phyloP scores from a whole-genome alignment of 35 echinoderm and acorn worm genomes.

The Heliocidaris erythrogramma region DNA sequence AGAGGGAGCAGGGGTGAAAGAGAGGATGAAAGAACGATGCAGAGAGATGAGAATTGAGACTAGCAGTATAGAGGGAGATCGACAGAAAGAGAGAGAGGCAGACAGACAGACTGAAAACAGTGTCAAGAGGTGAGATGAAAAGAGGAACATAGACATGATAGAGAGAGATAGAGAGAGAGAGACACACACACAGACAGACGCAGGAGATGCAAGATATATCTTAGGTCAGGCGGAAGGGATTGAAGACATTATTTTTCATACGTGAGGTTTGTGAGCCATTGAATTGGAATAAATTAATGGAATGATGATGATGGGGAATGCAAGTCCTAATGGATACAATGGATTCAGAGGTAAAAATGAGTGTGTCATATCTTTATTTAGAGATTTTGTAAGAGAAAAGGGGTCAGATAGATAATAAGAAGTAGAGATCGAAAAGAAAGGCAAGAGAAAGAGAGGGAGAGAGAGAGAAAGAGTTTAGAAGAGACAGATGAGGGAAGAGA shows the following conservation, averaged over 20 bases:
- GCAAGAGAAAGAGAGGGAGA: not conserved
- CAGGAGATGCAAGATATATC: not conserved
- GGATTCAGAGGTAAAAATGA: not conserved
- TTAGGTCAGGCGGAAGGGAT: not conserved
- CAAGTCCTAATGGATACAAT: not conserved
- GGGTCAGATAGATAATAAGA: not conserved
- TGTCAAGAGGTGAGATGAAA: not conserved
- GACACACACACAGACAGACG: not conserved
- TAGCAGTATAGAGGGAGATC: not conserved
- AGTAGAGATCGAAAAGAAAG: not conserved
- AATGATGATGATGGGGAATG: not conserved
- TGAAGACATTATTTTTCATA: not conserved
- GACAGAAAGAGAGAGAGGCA: not conserved
- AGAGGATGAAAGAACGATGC: not conserved
- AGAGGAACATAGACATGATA: not conserved
- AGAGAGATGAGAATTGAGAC: not conserved
- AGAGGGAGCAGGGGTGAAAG: not conserved
- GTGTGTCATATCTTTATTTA: not conserved
- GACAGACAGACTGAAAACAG: not conserved
- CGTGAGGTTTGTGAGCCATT: not conserved
- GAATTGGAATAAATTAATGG: not conserved
- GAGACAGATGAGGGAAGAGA: not conserved
- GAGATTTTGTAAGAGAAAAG: not conserved
- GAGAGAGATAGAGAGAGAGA: not conserved
- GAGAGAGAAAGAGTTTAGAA: not conserved